Percentiles rank a stretch among this genome's conserved stretches.
Evolutionary conservation across 2,888 invertebrate genomes (phyloP).

Genomic region (Stomorhina lunata): DNA sequence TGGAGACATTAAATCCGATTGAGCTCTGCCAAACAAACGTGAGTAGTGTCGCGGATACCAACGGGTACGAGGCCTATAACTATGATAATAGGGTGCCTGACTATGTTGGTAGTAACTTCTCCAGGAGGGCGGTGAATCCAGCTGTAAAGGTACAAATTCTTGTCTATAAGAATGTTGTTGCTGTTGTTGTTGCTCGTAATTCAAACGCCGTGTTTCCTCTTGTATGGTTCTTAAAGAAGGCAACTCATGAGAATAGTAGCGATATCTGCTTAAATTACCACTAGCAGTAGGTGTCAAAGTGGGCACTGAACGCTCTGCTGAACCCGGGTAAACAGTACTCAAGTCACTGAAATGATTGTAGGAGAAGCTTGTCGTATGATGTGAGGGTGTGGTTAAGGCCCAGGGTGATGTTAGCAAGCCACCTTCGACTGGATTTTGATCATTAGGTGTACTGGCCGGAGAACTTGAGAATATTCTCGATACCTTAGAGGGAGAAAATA

Average conservation of each 20-base stretch:
- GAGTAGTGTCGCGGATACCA: slow-evolving; percentile 85
- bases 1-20: slow-evolving; percentile 85
- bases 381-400: slow-evolving; percentile 82
- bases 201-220: slow-evolving; percentile 83
- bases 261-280: slow-evolving; percentile 76
- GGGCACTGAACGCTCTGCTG: slow-evolving; percentile 89
- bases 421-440: slow-evolving; percentile 41
- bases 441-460: slow-evolving; percentile 82
- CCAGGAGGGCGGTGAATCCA: slow-evolving; percentile 84
- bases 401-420: slow-evolving; percentile 83
- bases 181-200: slow-evolving; percentile 74
- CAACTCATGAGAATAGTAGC: slow-evolving; percentile 86
- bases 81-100: slow-evolving; percentile 77
- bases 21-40: slow-evolving; percentile 84
- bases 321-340: slow-evolving; percentile 91
- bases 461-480: slow-evolving; percentile 85
- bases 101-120: slow-evolving; percentile 80
- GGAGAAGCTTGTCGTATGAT: slow-evolving; percentile 64
- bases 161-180: slow-evolving; percentile 58
- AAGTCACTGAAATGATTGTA: slow-evolving; percentile 88
- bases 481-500: slow-evolving; percentile 76
- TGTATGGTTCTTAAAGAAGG: slow-evolving; percentile 87
- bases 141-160: slow-evolving; percentile 83
- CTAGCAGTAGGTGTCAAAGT: slow-evolving; percentile 85
- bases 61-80: slow-evolving; percentile 83